Percentiles rank a stretch among this genome's conserved stretches.
Evolutionary conservation across 1,140 invertebrate genomes (phyloP).

Genomic region (Trichogramma pretiosum): DNA sequence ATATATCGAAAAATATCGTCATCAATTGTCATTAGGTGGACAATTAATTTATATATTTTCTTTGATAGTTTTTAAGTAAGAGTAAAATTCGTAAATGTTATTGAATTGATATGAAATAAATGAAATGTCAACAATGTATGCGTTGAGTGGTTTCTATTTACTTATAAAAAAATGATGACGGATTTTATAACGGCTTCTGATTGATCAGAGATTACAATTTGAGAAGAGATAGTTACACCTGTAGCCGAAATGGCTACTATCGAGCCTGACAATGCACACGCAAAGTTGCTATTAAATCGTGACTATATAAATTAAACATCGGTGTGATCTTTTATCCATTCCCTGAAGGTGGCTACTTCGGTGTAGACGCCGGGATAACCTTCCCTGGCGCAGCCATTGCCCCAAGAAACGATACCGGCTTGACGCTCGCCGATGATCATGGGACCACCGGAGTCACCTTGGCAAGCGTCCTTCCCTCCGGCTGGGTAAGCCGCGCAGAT

Average conservation of each 20-base stretch:
- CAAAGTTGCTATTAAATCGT: not conserved
- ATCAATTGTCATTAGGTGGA: no score
- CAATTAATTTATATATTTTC: no score
- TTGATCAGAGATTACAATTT: not conserved
- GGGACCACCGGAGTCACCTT: slow-evolving; percentile 49
- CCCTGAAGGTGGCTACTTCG: slow-evolving; percentile 36
- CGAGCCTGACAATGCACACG: not conserved
- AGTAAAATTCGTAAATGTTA: no score
- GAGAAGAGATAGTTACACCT: not conserved
- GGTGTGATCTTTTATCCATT: slow-evolving; percentile 42
- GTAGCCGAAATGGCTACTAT: not conserved
- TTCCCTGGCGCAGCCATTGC: slow-evolving; percentile 46
- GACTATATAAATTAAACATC: not conserved
- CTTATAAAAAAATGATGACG: no score
- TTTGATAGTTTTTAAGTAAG: no score
- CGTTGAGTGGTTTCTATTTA: no score
- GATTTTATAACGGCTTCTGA: no score
- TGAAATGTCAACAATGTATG: no score
- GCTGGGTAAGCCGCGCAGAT: slow-evolving; percentile 59
- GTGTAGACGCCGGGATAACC: slow-evolving; percentile 51
- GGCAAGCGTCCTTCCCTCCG: slow-evolving; percentile 62
- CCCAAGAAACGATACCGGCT: slow-evolving; percentile 54
- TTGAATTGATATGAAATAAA: no score
- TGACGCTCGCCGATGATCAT: slow-evolving; percentile 30
- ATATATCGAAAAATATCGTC: no score